These are phyloP conservation scores for Takifugu bimaculatus DNA, from an alignment of 2,113 vertebrate species.

Conservation along the genomic window DNA sequence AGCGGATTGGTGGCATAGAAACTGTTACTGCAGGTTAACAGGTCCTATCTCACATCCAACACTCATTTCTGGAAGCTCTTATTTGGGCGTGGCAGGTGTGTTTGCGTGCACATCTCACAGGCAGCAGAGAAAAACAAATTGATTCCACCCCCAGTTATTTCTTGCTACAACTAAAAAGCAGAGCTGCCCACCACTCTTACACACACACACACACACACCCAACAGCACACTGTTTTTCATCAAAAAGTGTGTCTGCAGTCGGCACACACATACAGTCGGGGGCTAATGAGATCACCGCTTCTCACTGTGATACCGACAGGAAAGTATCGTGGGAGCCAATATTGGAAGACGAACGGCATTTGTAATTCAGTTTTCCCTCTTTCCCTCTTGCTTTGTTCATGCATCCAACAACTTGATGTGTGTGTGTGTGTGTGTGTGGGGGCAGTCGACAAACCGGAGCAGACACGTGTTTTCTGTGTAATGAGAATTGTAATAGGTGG, in stretches of 20 bases:
- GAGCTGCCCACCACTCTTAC: slow-evolving; percentile 20
- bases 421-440: slow-evolving; percentile 30
- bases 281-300: slow-evolving; percentile 54
- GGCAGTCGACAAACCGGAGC: slow-evolving; percentile 19
- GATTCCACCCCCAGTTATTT: slow-evolving; percentile 52
- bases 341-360: slow-evolving; percentile 50
- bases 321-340: slow-evolving; percentile 32
- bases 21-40: slow-evolving; percentile 4
- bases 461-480: slow-evolving; percentile 48
- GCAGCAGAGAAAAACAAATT: slow-evolving; percentile 48
- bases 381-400: slow-evolving; percentile 13
- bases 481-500: slow-evolving; percentile 15
- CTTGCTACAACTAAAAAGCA: slow-evolving; percentile 40
- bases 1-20: slow-evolving; percentile 36
- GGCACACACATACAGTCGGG: slow-evolving; percentile 16
- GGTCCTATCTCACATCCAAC: slow-evolving; percentile 22
- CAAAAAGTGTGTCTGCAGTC: slow-evolving; percentile 34
- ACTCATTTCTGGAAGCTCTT: slow-evolving; percentile 21
- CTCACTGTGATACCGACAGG: slow-evolving; percentile 49
- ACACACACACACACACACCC: slow-evolving; percentile 8
- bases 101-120: slow-evolving; percentile 17
- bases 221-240: slow-evolving; percentile 41
- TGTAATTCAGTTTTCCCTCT: slow-evolving; percentile 38
- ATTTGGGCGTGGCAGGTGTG: slow-evolving; percentile 35
- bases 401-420: neutral